Evolutionary conservation across 2,797 vertebrate genomes (phyloP), one percentile per base, ranked within the genome.

Genomic region (Ctenochaetus hawaiiensis): DNA sequence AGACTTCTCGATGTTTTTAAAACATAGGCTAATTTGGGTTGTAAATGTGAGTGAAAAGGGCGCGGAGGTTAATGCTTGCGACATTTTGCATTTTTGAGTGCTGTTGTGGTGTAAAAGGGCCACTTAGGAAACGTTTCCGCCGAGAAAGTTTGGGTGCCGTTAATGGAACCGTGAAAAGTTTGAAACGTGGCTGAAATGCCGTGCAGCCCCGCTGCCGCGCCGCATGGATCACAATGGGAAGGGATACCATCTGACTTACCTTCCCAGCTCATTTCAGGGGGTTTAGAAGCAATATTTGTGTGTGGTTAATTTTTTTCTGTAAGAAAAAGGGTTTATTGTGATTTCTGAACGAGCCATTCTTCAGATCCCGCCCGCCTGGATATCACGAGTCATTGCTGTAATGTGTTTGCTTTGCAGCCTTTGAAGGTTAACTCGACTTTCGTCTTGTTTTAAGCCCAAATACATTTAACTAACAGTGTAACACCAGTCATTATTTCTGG

Each of bases 181-280:
- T 95, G 92, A 94, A 94, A 95, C 93, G 94, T 95, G 94, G 93
- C 93, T 87, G 88, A 77, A 76, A 30, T 16, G 84, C 70, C 6
- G 88, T 22, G 80, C 69, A 80, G 52, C 82, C 67, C 48, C 51
- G 81, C 86, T 3, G 71, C 81, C 58, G 53, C 4, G 63, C 72
- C 73, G 89, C 92, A 74, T 80, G 83, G 75, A 67, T 6, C 78
- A 0, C 72, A 7, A 3, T 57, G 71, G 41, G 43, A 4, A 1
- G 8, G 6, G 0, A 20, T 4, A 13, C 26, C 3, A 1, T 62
- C 14, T 30, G 16, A 26, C 23, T 3, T 10, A 6, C 17, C 66
- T 18, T 0, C 14, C 1, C 2, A 14, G 49, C 1, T 18, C 12
- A 0, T 17, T 44, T 49, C 6, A 1, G 4, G 0, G 18, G 6